Evolutionary conservation across 2,797 vertebrate genomes (phyloP).

Genomic region (Cuculus canorus): DNA sequence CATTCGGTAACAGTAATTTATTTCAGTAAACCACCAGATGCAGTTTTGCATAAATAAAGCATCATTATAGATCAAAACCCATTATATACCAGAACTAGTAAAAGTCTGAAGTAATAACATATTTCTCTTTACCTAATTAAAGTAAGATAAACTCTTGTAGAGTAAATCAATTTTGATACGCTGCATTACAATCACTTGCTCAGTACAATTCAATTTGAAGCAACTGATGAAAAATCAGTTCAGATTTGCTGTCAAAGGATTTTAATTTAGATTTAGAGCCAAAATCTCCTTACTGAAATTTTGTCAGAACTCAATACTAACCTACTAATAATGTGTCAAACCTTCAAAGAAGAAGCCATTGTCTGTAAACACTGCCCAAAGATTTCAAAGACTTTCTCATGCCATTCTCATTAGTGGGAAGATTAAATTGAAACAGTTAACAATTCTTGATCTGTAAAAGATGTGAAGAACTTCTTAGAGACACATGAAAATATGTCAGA

Average conservation of each 20-base stretch:
- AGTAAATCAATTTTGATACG: slow-evolving; percentile 27
- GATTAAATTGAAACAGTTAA: background rate
- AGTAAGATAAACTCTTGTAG: slow-evolving; percentile 25
- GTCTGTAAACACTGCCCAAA: slow-evolving; percentile 16
- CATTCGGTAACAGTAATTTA: slow-evolving; percentile 3
- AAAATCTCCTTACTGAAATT: slow-evolving; percentile 39
- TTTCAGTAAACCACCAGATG: slow-evolving; percentile 26
- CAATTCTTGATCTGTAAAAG: background rate
- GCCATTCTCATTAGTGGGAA: background rate
- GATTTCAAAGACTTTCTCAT: slow-evolving; percentile 36
- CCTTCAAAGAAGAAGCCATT: slow-evolving; percentile 33
- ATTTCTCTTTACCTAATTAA: slow-evolving; percentile 32
- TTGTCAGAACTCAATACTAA: slow-evolving; percentile 26
- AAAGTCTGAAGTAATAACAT: slow-evolving; percentile 19
- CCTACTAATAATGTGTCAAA: slow-evolving; percentile 5
- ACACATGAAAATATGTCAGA: background rate
- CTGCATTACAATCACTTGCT: background rate
- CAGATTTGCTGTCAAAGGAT: slow-evolving; percentile 30
- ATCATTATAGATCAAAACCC: background rate
- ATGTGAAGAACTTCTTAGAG: background rate
- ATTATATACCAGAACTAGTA: slow-evolving; percentile 14
- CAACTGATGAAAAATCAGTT: slow-evolving; percentile 12
- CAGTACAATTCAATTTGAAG: background rate
- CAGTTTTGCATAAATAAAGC: slow-evolving; percentile 32
- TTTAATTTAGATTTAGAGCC: slow-evolving; percentile 29